Base-by-base conservation (phyloP, 2,113 vertebrate species). In the Phainopepla nitens region DNA sequence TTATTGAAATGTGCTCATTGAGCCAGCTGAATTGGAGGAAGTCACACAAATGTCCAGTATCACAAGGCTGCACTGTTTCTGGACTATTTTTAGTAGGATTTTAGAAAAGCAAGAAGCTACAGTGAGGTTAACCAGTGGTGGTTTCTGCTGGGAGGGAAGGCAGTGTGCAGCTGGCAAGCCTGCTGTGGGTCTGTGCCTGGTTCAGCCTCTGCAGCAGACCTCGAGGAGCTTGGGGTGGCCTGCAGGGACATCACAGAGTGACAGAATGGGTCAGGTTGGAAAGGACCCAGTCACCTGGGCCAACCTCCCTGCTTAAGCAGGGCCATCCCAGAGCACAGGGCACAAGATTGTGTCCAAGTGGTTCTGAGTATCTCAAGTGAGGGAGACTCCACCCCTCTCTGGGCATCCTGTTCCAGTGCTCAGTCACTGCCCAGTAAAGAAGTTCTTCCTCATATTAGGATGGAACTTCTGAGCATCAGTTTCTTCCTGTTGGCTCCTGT, bases 11-110 rank as follows among this genome's bases (percentile, higher is more conserved):
- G 64, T 79, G 50, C 44, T 65, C 53, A n/a, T 6, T 50, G 87
- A 82, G 82, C 25, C 61, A 41, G 41, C 60, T 87, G 87, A 91
- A 94, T 94, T 79, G 87, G 36, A 91, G 90, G 92, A 96, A 86
- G 79, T 92, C 51, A 27, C 66, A 68, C 82, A 82, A 94, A 82
- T 6, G 3, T 29, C n/a, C 41, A 21, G 15, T 41, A 25, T 83
- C 79, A 73, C 79, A 39, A 66, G 93, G 77, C 49, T 61, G 75
- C 69, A 9, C n/a, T 76, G 47, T 28, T 87, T 78, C 76, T 83
- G 71, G 78, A 42, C 82, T 92, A 4, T 90, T 93, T 92, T 89
- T 89, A 92, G 72, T 1, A 44, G 76, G 90, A 49, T 94, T 88
- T 72, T 0, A 1, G 45, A 64, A 87, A 41, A 64, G 62, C 80